Evolutionary conservation across 2,113 vertebrate genomes (phyloP).

Genomic region (Tricholaema leucomelas): DNA sequence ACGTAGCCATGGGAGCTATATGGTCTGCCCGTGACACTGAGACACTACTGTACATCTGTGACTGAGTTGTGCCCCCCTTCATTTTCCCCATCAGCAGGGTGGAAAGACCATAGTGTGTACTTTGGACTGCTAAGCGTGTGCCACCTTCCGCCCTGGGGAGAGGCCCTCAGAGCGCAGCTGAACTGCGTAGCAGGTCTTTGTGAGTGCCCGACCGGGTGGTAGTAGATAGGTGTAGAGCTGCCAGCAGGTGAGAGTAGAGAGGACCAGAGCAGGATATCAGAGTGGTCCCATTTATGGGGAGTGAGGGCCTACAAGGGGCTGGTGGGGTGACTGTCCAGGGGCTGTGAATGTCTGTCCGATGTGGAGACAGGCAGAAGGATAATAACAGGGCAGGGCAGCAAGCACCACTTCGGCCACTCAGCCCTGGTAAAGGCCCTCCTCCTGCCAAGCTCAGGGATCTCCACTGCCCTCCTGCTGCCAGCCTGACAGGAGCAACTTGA

Average conservation of each 20-base stretch:
- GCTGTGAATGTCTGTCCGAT: not conserved
- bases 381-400: accelerated
- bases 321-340: not conserved
- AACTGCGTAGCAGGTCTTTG: not conserved
- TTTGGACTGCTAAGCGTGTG: accelerated
- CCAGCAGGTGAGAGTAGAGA: not conserved
- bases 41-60: not conserved
- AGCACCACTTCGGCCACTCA: not conserved
- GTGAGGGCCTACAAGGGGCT: not conserved
- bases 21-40: accelerated
- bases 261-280: not conserved
- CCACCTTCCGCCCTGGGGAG: not conserved
- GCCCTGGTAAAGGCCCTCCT: not conserved
- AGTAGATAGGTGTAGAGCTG: not conserved
- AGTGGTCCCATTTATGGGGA: not conserved
- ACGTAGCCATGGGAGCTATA: accelerated
- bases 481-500: not conserved
- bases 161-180: accelerated
- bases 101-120: not conserved
- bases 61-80: not conserved
- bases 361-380: not conserved
- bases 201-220: not conserved
- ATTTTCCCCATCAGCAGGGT: not conserved
- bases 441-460: not conserved
- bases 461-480: not conserved